Base-by-base conservation (phyloP, 2,888 invertebrate species). In the Stratiomys singularior region DNA sequence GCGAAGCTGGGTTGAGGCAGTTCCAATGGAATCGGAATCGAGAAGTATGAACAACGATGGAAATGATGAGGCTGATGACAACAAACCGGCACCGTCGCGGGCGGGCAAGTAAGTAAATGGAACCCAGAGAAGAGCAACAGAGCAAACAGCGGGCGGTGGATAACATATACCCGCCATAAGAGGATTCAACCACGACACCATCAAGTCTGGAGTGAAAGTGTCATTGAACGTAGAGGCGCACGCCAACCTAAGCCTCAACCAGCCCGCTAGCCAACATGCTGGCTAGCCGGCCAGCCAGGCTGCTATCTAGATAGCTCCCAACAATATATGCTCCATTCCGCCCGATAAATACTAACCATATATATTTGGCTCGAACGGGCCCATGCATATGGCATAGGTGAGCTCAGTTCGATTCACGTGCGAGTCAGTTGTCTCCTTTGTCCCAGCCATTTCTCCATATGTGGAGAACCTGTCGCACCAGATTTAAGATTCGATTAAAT, bases 181-280 rank as follows among this genome's bases (percentile, higher is more conserved):
- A 47, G 44, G 63, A 56, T 56, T 28, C 4, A 18, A 63, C 76
- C n/a, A 66, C 67, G 77, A 78, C 80, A 71, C 77, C 78, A 67
- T 76, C 66, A 76, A 77, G 80, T 80, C 80, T 80, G 76, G 72
- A 80, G 80, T 80, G 78, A 80, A 80, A 80, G 80, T 80, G 80
- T 80, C 80, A 80, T 80, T 80, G 80, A 80, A 80, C 80, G 80
- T 76, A 72, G 56, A 30, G 76, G 21, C 60, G 60, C 7, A 23
- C 60, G 60, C 60, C 60, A 7, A 15, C 60, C 5, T 13, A 37
- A 37, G 37, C 37, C 5, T 9, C 9, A 3, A 3, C 4, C 15
- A 52, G 52, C 52, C 52, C 18, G 52, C 52, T 18, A 52, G 52
- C 52, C 13, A 44, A 13, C 44, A 44, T 7, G 44, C 44, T 44